Conservation (phyloP, 2,797 vertebrate genomes). For the Gymnothorax javanicus region DNA sequence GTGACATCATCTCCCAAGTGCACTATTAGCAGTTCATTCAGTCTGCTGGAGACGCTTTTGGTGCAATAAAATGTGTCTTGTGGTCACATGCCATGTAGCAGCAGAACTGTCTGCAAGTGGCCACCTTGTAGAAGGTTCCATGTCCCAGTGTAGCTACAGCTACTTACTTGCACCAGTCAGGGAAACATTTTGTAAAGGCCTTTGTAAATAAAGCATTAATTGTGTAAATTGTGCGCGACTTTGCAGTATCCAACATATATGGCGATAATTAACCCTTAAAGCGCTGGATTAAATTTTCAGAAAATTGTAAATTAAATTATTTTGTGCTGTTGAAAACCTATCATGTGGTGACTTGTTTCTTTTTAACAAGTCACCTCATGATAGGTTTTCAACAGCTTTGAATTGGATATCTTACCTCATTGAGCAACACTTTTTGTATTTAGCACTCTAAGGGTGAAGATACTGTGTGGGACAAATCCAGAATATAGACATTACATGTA, state of each 20-base stretch:
- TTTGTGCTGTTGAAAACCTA: no score
- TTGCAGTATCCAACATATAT: no score
- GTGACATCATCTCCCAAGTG: constrained; percentile 9
- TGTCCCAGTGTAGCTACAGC: not conserved
- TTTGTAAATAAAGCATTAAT: not conserved
- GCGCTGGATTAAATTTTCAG: no score
- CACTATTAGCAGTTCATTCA: not conserved
- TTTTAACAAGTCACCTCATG: no score
- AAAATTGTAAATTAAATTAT: no score
- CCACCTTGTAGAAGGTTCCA: not conserved
- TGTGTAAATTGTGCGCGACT: not conserved
- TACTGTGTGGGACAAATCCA: not conserved
- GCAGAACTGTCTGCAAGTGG: not conserved
- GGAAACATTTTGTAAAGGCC: not conserved
- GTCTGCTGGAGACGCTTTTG: not conserved
- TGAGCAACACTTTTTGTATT: not conserved
- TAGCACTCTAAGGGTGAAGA: not conserved
- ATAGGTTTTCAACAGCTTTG: no score
- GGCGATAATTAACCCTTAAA: no score
- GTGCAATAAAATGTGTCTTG: not conserved
- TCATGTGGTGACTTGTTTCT: no score
- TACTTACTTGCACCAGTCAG: not conserved
- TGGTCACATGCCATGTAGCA: not conserved
- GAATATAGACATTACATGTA: not conserved
- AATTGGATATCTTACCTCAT: no score